Evolutionary conservation across 2,888 invertebrate species (phyloP).

Genomic region (Campoplex nolae): DNA sequence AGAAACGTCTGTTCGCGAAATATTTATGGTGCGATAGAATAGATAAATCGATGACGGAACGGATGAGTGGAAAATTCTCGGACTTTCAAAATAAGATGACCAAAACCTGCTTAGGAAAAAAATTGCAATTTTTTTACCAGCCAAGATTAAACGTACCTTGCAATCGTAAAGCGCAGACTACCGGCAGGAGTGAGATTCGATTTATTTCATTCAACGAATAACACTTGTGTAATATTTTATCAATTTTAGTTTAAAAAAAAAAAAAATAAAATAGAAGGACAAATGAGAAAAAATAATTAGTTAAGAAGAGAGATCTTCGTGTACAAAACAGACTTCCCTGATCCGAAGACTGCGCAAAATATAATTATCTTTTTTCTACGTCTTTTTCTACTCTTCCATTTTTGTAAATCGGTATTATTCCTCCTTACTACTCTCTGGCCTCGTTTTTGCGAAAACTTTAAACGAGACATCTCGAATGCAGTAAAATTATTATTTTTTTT

Average conservation of each 20-base stretch:
- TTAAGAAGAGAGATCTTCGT: constrained; percentile 29
- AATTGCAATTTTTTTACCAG: not conserved
- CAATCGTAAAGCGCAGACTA: not conserved
- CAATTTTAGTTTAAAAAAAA: not conserved
- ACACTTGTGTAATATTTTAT: not conserved
- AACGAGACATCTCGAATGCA: constrained; percentile 61
- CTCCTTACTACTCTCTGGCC: not conserved
- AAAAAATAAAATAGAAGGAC: not conserved
- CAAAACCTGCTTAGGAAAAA: not conserved
- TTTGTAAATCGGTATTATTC: constrained; percentile 56
- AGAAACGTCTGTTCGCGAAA: not conserved
- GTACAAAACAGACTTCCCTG: constrained; percentile 17
- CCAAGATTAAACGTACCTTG: not conserved
- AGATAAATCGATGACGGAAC: not conserved
- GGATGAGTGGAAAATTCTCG: not conserved
- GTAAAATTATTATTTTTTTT: not conserved
- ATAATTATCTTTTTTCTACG: constrained; percentile 71
- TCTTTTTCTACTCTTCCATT: constrained; percentile 71
- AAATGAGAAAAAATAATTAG: constrained; percentile 27
- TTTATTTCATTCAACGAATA: constrained; percentile 26
- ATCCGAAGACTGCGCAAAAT: constrained; percentile 48
- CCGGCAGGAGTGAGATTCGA: not conserved
- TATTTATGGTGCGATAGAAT: not conserved
- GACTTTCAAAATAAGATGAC: not conserved
- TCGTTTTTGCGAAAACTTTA: constrained; percentile 30